Conservation (phyloP, 2,113 vertebrate genomes). For the Ictidomys tridecemlineatus region DNA sequence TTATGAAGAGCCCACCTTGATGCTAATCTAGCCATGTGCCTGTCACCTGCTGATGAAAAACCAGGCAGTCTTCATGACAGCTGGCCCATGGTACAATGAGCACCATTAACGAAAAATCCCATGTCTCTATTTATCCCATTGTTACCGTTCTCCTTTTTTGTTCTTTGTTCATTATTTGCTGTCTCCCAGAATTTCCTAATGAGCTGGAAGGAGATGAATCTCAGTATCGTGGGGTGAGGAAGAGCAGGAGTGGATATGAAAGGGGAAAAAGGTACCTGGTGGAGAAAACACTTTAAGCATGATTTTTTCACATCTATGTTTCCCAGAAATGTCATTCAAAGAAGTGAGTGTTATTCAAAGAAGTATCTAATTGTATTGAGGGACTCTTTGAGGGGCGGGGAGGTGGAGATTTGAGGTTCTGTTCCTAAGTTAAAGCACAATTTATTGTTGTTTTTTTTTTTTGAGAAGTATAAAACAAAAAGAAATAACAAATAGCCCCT, state of each 20-base stretch:
- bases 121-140: background rate
- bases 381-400: background rate
- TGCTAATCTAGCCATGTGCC: background rate
- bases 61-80: background rate
- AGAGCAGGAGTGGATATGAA: background rate
- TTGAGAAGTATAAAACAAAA: background rate
- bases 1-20: background rate
- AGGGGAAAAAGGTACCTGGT: background rate
- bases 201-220: background rate
- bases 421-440: background rate
- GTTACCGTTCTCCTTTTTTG: constrained; percentile 30
- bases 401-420: background rate
- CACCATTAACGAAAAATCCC: constrained; percentile 28
- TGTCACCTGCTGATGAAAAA: background rate
- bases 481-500: background rate
- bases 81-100: background rate
- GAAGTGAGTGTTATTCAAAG: background rate
- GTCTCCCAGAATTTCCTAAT: constrained; percentile 47
- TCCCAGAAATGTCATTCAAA: background rate
- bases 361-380: background rate
- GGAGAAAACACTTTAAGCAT: background rate
- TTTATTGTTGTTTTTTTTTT: background rate
- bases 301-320: constrained; percentile 12
- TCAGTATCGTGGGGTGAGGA: background rate
- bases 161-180: constrained; percentile 23